A percentile compares a stretch with the other conserved stretches of the same genome.
Evolutionary conservation across 2,113 vertebrate species (phyloP).

Genomic region (Gnathonemus longibarbis): DNA sequence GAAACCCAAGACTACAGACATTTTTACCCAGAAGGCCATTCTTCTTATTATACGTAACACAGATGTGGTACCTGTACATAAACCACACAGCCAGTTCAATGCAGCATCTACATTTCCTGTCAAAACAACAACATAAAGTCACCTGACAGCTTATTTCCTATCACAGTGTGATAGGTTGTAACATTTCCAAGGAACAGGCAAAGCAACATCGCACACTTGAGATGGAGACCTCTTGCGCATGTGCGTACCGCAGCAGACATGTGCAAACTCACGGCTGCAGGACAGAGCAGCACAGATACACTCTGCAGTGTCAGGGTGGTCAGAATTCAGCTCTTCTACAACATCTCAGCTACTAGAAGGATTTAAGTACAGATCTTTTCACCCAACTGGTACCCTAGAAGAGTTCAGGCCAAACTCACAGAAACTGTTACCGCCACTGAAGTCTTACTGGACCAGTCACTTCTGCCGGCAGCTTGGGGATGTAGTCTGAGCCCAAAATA

Average conservation of each 20-base stretch:
- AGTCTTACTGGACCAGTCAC: slow-evolving; percentile 39
- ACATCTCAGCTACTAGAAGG: background rate
- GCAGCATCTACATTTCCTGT: background rate
- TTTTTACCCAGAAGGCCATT: background rate
- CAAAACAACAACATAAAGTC: background rate
- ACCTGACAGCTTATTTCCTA: background rate
- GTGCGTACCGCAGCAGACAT: background rate
- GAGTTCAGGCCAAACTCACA: background rate
- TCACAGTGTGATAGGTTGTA: background rate
- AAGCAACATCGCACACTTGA: background rate
- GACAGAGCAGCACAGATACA: background rate
- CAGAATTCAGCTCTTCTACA: background rate
- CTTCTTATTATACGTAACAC: background rate
- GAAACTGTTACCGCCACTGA: background rate
- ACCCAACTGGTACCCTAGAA: background rate
- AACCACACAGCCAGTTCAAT: background rate
- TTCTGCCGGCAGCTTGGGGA: slow-evolving; percentile 50
- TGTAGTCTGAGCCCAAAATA: slow-evolving; percentile 49
- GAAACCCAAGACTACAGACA: background rate
- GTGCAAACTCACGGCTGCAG: background rate
- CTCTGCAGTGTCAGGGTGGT: background rate
- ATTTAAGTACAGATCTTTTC: background rate
- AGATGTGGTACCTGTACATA: background rate
- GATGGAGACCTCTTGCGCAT: background rate
- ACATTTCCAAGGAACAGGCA: background rate